phyloP scores from a whole-genome alignment of 2,888 invertebrate genomes.

The Sinodicranocentrus sp. region DNA sequence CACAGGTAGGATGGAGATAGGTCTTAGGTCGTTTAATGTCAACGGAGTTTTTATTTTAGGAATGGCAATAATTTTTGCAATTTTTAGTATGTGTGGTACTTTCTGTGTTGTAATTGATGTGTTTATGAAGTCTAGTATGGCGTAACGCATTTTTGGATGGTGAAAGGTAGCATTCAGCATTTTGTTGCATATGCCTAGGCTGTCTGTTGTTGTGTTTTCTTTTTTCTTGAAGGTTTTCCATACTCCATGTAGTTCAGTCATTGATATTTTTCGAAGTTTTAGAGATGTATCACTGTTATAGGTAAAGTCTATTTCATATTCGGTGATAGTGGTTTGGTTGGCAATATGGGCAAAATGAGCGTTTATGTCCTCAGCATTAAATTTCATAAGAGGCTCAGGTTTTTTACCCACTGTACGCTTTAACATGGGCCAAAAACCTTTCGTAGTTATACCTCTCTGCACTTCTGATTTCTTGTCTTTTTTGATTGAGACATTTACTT shows the following conservation, averaged over 20 bases:
- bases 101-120: not conserved
- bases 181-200: slow-evolving; percentile 17
- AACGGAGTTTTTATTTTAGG: not conserved
- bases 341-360: not conserved
- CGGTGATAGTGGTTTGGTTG: not conserved
- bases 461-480: not conserved
- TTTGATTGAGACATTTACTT: too few relatives aligned
- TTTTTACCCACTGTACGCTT: not conserved
- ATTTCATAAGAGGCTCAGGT: not conserved
- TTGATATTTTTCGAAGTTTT: not conserved
- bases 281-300: not conserved
- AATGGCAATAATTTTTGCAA: not conserved
- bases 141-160: not conserved
- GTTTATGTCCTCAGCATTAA: not conserved
- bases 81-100: not conserved
- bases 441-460: not conserved
- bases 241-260: not conserved
- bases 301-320: not conserved
- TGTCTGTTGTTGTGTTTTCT: not conserved
- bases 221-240: slow-evolving; percentile 17
- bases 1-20: slow-evolving; percentile 18
- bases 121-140: not conserved
- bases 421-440: not conserved
- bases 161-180: not conserved
- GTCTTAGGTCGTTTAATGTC: not conserved